Conservation (phyloP, 2,113 vertebrate species). For the Ovibos moschatus region DNA sequence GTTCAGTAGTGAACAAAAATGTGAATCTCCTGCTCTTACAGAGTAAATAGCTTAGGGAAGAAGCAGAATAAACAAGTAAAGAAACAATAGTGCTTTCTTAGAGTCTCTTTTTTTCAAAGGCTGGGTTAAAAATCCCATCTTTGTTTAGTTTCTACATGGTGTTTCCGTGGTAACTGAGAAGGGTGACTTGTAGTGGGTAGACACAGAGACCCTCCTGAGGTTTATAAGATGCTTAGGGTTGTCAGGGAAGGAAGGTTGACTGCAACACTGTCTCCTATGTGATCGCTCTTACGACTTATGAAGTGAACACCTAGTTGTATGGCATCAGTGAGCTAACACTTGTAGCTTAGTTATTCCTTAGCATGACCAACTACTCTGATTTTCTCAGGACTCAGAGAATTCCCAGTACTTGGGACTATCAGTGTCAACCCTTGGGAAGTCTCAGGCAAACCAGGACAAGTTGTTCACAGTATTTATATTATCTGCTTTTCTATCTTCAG, state of each 20-base stretch:
- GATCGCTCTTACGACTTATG: neutral
- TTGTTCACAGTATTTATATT: neutral
- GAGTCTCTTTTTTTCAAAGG: neutral
- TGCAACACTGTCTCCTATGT: neutral
- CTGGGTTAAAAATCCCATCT: neutral
- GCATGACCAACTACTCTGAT: neutral
- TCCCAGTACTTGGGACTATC: neutral
- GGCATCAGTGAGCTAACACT: neutral
- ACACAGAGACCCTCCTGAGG: neutral
- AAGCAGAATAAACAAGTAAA: neutral
- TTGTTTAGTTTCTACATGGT: neutral
- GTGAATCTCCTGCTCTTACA: neutral
- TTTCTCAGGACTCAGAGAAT: neutral
- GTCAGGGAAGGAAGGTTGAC: neutral
- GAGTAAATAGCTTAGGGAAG: neutral
- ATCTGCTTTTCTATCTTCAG: neutral
- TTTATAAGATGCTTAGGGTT: neutral
- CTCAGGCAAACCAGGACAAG: neutral
- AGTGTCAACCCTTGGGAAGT: neutral
- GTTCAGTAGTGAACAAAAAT: neutral
- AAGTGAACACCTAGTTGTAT: neutral
- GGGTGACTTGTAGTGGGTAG: neutral
- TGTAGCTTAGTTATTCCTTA: neutral
- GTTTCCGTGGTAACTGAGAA: neutral
- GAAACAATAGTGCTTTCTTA: neutral